These are phyloP conservation scores for Araneus ventricosus DNA, from an alignment of 1,140 invertebrate genomes.

Conservation along the genomic window DNA sequence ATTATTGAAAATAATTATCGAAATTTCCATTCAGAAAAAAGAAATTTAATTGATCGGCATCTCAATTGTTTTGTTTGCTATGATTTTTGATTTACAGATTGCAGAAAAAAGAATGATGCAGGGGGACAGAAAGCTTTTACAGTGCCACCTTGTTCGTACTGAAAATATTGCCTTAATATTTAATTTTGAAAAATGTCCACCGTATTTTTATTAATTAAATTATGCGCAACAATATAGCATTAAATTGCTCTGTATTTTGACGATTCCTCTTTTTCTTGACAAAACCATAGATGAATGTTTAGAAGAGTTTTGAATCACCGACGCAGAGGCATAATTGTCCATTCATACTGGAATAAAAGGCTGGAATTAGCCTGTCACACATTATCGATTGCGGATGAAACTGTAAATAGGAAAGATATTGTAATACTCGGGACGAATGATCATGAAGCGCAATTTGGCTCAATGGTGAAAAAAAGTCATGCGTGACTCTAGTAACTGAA, in stretches of 20 bases:
- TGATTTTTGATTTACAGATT: not conserved
- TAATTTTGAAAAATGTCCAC: not conserved
- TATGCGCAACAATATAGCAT: not conserved
- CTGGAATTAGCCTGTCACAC: conserved; percentile 25
- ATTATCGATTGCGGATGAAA: conserved; percentile 16
- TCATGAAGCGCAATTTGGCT: not conserved
- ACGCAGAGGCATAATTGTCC: conserved; percentile 12
- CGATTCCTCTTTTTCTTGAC: not conserved
- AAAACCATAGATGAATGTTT: not conserved
- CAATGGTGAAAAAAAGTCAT: not conserved
- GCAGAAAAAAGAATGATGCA: no score
- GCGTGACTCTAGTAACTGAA: conserved; percentile 49
- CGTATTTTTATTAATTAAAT: conserved; percentile 3
- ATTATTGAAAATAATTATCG: no score
- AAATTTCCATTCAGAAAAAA: no score
- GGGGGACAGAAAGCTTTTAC: no score
- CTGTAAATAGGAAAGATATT: conserved; percentile 43
- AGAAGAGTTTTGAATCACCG: conserved; percentile 8
- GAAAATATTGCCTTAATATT: not conserved
- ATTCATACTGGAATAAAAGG: not conserved
- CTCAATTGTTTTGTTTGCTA: not conserved
- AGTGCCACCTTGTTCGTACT: not conserved
- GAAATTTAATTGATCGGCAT: no score
- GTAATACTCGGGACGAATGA: not conserved
- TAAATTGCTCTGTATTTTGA: not conserved